Evolutionary conservation across 2,797 vertebrate genomes (phyloP).

Genomic region (Anguilla pacifica): DNA sequence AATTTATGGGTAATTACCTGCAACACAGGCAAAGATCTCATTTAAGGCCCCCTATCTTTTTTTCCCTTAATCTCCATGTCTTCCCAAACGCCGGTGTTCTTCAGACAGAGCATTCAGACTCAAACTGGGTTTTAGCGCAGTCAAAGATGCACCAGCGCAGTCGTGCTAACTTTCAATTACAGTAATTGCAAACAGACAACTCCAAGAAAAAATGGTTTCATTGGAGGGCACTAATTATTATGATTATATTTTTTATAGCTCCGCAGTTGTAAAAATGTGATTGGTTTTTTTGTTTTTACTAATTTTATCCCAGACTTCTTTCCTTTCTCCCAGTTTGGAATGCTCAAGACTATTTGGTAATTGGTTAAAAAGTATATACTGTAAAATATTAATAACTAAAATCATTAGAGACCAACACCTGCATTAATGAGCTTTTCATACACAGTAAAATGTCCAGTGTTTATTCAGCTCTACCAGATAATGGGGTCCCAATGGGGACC

Average conservation of each 20-base stretch:
- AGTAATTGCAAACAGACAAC: background rate
- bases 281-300: background rate
- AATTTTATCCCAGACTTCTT: background rate
- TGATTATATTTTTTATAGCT: too few relatives aligned
- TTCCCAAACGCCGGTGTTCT: conserved; percentile 12
- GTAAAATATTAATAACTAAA: too few relatives aligned
- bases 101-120: background rate
- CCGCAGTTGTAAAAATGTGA: too few relatives aligned
- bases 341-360: too few relatives aligned
- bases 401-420: too few relatives aligned
- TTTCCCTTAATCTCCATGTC: background rate
- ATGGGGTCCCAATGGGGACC: too few relatives aligned
- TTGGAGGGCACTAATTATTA: background rate
- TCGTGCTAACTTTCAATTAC: background rate
- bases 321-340: background rate
- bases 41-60: conserved; percentile 24
- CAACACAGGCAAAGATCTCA: conserved; percentile 31
- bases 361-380: too few relatives aligned
- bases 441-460: too few relatives aligned
- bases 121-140: background rate
- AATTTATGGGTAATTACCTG: conserved; percentile 36
- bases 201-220: background rate
- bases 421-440: too few relatives aligned
- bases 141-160: background rate
- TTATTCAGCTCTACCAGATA: too few relatives aligned